Percentiles rank a stretch among this genome's conserved stretches.
Conservation (phyloP, 2,113 vertebrate genomes). For the Phodopus roborovskii region DNA sequence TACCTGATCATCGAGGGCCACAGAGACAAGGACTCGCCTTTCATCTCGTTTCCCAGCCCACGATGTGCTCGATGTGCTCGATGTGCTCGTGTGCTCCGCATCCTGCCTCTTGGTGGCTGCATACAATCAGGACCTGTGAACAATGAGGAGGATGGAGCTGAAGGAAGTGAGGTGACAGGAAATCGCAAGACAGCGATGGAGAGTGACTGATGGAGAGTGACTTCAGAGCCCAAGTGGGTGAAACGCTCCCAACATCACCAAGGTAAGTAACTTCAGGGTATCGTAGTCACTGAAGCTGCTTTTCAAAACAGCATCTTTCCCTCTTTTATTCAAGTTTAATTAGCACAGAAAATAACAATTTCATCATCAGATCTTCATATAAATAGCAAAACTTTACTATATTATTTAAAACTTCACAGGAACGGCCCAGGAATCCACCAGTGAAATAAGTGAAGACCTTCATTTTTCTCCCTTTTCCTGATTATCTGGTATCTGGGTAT, state of each 20-base stretch:
- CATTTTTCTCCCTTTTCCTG: not conserved
- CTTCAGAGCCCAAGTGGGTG: not conserved
- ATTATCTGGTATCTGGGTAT: not conserved
- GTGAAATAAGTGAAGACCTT: slow-evolving; percentile 33
- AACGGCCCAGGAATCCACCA: not conserved
- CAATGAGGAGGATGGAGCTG: not conserved
- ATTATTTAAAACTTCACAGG: slow-evolving; percentile 37
- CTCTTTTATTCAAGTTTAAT: not conserved
- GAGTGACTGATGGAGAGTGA: not conserved
- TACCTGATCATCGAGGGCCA: not conserved
- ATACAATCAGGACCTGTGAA: not conserved
- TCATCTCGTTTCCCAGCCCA: not conserved
- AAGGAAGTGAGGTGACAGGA: not conserved
- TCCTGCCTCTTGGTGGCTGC: not conserved
- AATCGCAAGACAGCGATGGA: not conserved
- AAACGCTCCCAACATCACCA: not conserved
- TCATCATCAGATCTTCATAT: not conserved
- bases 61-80: too few relatives aligned
- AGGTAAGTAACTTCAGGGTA: not conserved
- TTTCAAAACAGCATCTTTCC: not conserved
- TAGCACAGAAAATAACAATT: not conserved
- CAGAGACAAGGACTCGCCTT: not conserved
- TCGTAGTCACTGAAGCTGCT: not conserved
- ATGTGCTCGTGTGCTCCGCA: not conserved
- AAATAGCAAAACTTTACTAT: not conserved